Evolutionary conservation across 2,113 vertebrate genomes (phyloP), one percentile per base, ranked within the genome.

Genomic region (Cricetomys ansorgei): DNA sequence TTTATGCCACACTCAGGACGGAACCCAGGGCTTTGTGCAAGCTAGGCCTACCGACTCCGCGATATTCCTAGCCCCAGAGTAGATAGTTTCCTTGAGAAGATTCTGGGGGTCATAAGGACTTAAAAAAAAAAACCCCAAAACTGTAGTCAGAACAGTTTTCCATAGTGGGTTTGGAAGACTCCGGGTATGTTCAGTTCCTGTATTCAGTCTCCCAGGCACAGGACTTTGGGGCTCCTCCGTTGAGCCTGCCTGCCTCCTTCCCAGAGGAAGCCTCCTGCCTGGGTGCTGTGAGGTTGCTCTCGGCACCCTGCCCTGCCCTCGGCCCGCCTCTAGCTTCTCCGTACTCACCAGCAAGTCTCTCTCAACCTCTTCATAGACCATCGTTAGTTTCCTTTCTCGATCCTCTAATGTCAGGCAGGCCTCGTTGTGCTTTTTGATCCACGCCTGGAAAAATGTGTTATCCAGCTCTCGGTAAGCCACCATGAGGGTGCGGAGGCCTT

Each of bases 311-410:
- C 16, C 40, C 17, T 21, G 31, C 31, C 59, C n/a, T 48, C 1
- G 67, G 11, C 50, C 40, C 10, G 59, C 79, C 43, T 83, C 72
- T 43, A 50, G 37, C 34, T 89, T 92, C 75, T 27, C 43, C 37
- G 93, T 5, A 95, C 97, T 95, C 96, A 99, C 99, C 99, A 98
- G 96, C 76, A 99, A 92, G 95, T 99, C 99, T 96, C 98, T 99
- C 97, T 99, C 99, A 0, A 99, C 99, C 94, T 99, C 99, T 96
- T 99, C 99, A 57, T 99, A 99, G 45, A 99, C 73, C 31, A 97
- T 57, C 0, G 99, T 98, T 13, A 99, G 97, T 92, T 98, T 99
- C 48, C 98, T 98, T 87, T 99, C 99, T 45, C 99, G 98, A n/a
- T 98, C 98, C 0, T 99, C 99, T 97, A 99, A 92, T 64, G 98